Evolutionary conservation across 2,113 vertebrate genomes (phyloP).

Genomic region (Mustela lutreola): DNA sequence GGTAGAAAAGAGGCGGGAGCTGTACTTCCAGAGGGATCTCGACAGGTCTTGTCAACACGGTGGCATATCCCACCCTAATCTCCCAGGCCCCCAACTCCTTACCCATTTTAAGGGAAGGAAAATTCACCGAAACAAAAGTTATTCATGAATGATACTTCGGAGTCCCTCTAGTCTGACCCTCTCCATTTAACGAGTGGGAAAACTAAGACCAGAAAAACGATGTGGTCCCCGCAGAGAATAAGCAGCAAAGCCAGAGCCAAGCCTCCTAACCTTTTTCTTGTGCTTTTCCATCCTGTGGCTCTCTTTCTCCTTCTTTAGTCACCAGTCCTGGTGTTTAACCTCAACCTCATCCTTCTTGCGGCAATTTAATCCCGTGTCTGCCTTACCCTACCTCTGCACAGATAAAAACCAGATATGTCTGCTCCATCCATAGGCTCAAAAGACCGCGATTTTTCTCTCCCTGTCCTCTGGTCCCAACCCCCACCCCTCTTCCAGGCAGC

Average conservation of each 20-base stretch:
- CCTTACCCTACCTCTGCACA: slow-evolving; percentile 1
- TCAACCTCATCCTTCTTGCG: neutral
- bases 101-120: slow-evolving; percentile 7
- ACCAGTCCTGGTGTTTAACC: neutral
- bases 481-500: neutral
- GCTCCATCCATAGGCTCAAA: slow-evolving; percentile 61
- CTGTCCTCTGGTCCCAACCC: neutral
- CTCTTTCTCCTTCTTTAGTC: slow-evolving; percentile 28
- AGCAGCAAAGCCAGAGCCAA: neutral
- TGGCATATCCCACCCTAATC: neutral
- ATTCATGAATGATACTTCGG: neutral
- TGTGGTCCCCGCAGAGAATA: neutral
- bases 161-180: neutral
- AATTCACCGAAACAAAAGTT: neutral
- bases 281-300: neutral
- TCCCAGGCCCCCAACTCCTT: neutral
- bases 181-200: slow-evolving; percentile 56
- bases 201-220: slow-evolving; percentile 17
- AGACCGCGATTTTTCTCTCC: neutral
- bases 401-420: neutral
- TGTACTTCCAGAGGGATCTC: neutral
- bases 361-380: neutral
- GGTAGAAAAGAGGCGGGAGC: neutral
- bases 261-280: neutral
- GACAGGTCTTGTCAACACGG: neutral